Evolutionary conservation across 2,113 vertebrate genomes (phyloP), one percentile per base, ranked within the genome.

Genomic region (Eretmochelys imbricata): DNA sequence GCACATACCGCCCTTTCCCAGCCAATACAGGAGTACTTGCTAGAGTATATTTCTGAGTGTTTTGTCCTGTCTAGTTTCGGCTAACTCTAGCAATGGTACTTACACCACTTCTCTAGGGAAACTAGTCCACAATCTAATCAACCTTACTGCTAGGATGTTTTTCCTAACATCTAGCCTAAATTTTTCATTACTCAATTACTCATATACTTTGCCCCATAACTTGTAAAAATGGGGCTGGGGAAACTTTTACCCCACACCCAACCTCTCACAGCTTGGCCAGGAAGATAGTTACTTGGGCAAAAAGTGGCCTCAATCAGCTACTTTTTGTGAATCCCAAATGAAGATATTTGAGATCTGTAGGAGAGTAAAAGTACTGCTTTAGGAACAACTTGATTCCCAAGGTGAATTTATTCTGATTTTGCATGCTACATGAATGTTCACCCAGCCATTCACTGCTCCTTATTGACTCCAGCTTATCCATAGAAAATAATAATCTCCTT

Each of bases 181-280:
- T 65, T 87, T 49, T 72, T 38, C 65, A 72, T 72, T 72, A 72
- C 35, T 69, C 35, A 69, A 69, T 69, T 2, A 42, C 1, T 51
- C 19, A 80, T 17, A 19, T 1, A 78, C 49, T 92, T 80, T 85
- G 65, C 38, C 83, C 38, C 24, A 80, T 88, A 79, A 84, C 72
- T 69, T 62, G 5, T 38, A 65, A 84, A 90, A 17, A 90, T 48
- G 13, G 8, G 19, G 78, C n/a, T 87, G 20, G 27, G 93, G 31
- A 93, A 82, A 87, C 0, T 10, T 38, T 0, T 16, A 91, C 50
- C 31, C 0, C 0, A 78, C 31, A 10, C 46, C 19, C 42, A 46
- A 13, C 46, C 65, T 55, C 83, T 83, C 49, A 79, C 16, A 50
- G 80, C 53, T 84, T 65, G 16, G n/a, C 51, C 46, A 79, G 76